A percentile compares a stretch with the other conserved stretches of the same genome.
Conservation (phyloP, 2,797 vertebrate genomes). For the Enteromius argenteus region DNA sequence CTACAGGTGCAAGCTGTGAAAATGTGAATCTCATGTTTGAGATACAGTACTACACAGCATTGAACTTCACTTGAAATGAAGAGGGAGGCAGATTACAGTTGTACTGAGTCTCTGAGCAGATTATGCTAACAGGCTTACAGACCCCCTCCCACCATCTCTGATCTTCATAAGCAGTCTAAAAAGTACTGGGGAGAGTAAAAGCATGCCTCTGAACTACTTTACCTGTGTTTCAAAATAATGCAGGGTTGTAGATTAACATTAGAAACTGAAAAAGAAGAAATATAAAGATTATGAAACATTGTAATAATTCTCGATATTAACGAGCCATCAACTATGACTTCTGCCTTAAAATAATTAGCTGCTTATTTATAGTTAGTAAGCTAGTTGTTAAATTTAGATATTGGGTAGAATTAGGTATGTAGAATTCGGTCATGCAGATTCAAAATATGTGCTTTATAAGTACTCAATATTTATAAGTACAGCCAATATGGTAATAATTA, state of each 20-base stretch:
- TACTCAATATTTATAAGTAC: background rate
- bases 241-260: background rate
- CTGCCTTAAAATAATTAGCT: background rate
- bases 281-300: background rate
- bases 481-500: background rate
- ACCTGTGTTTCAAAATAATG: background rate
- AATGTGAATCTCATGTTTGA: background rate
- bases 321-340: no score
- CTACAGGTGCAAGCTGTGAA: background rate
- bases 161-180: conserved; percentile 31
- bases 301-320: background rate
- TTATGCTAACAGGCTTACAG: conserved; percentile 72
- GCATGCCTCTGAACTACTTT: background rate
- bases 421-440: background rate
- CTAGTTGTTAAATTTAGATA: background rate
- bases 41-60: background rate
- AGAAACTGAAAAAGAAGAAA: background rate
- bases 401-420: background rate
- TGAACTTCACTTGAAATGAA: conserved; percentile 22
- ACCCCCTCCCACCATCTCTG: conserved; percentile 31
- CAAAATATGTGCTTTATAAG: background rate
- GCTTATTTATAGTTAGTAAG: background rate
- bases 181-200: background rate
- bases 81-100: conserved; percentile 48
- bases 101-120: conserved; percentile 65